These are phyloP conservation scores for Coleophora deauratella DNA, from an alignment of 2,888 invertebrate species.

Conservation along the genomic window DNA sequence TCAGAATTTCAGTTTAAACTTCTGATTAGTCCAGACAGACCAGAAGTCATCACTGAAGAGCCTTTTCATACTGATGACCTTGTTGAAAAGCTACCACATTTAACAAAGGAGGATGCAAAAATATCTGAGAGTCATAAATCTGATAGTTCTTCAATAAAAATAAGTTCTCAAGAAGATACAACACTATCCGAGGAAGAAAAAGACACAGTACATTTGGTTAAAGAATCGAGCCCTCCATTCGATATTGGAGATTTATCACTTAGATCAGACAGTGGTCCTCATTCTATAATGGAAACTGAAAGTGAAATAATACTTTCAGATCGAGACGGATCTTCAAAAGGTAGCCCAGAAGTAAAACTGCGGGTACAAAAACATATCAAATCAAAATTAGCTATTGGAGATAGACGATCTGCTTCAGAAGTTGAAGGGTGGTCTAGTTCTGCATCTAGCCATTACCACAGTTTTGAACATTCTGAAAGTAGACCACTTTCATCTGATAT, in stretches of 20 bases:
- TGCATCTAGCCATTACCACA: conserved; percentile 91
- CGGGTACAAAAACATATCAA: conserved; percentile 62
- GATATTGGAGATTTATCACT: conserved; percentile 56
- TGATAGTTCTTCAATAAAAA: conserved; percentile 53
- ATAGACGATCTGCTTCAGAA: conserved; percentile 84
- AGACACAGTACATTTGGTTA: conserved; percentile 51
- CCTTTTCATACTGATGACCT: conserved; percentile 63
- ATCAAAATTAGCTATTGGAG: conserved; percentile 65
- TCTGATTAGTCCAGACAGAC: conserved; percentile 67
- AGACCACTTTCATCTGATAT: conserved; percentile 91
- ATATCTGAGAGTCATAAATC: conserved; percentile 49
- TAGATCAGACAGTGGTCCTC: conserved; percentile 66
- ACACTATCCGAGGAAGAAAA: conserved; percentile 74
- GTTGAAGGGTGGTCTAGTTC: conserved; percentile 89
- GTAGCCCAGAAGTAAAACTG: conserved; percentile 60
- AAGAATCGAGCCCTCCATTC: conserved; percentile 57
- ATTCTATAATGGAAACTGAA: conserved; percentile 67
- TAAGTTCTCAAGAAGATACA: conserved; percentile 57
- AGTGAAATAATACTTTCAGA: conserved; percentile 60
- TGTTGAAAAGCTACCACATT: conserved; percentile 29
- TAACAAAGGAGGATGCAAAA: conserved; percentile 34
- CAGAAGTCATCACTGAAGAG: conserved; percentile 76
- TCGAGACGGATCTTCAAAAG: conserved; percentile 59
- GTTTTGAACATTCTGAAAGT: conserved; percentile 87
- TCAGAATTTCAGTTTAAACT: conserved; percentile 83